A percentile compares a stretch with the other conserved stretches of the same genome.
Evolutionary conservation across 2,888 invertebrate species (phyloP).

Genomic region (Zootermopsis nevadensis): DNA sequence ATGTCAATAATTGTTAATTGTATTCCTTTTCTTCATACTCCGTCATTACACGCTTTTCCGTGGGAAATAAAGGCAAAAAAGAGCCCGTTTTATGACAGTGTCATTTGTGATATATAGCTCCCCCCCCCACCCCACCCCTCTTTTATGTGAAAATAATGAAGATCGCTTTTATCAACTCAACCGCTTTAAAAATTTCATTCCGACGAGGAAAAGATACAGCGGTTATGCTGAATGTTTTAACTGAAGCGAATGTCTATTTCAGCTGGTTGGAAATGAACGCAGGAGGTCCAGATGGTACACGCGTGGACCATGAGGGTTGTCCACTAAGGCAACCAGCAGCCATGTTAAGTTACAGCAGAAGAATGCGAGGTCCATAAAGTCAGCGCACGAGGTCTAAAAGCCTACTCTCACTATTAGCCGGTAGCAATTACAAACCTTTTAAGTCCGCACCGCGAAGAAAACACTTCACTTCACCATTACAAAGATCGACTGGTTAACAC

Average conservation of each 20-base stretch:
- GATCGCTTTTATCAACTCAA: background rate
- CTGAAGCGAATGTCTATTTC: background rate
- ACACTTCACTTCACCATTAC: no score
- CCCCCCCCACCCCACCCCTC: no score
- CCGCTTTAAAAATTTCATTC: background rate
- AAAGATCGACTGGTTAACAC: no score
- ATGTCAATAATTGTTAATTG: slow-evolving; percentile 19
- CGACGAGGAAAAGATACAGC: background rate
- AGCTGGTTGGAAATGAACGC: background rate
- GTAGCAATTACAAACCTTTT: no score
- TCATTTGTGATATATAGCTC: slow-evolving; percentile 1
- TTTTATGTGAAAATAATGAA: slow-evolving; percentile 6
- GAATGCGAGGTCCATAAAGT: no score
- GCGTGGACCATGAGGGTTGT: background rate
- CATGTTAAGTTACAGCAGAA: no score
- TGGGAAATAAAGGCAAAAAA: background rate
- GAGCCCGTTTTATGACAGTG: background rate
- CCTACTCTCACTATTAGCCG: no score
- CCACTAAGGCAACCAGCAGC: background rate
- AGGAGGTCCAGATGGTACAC: background rate
- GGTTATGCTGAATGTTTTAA: background rate
- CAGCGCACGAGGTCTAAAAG: no score
- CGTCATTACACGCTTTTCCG: background rate
- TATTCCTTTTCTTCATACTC: background rate
- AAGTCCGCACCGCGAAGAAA: no score